A percentile compares a stretch with the other conserved stretches of the same genome.
phyloP scores from a whole-genome alignment of 1,140 invertebrate genomes.

The Eulimnadia texana region DNA sequence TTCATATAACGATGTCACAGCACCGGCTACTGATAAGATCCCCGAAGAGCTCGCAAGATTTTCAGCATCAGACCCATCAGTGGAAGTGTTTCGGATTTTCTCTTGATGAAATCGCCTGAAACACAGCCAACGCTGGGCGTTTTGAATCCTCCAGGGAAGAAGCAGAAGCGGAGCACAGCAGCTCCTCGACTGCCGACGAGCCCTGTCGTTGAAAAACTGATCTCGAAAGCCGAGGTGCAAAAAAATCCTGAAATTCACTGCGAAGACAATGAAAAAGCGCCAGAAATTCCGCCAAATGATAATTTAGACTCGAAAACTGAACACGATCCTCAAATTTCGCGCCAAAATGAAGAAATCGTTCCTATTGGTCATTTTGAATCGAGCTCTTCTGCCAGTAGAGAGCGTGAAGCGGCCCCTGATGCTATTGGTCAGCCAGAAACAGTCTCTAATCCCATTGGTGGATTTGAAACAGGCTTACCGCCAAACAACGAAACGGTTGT shows the following conservation, averaged over 20 bases:
- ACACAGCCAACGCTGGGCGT: not conserved
- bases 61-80: not conserved
- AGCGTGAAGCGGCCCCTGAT: too few relatives aligned
- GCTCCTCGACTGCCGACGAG: not conserved
- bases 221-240: not conserved
- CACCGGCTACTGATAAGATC: not conserved
- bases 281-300: too few relatives aligned
- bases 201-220: not conserved
- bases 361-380: too few relatives aligned
- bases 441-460: too few relatives aligned
- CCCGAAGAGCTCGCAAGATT: not conserved
- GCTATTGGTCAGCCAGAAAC: too few relatives aligned
- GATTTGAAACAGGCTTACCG: too few relatives aligned
- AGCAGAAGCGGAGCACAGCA: not conserved
- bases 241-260: not conserved
- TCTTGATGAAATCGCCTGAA: not conserved
- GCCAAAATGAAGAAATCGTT: too few relatives aligned
- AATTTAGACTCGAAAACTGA: too few relatives aligned
- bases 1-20: not conserved
- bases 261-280: not conserved
- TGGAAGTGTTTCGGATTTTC: slow-evolving; percentile 1
- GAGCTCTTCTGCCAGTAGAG: too few relatives aligned
- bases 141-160: not conserved
- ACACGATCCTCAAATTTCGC: too few relatives aligned
- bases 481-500: too few relatives aligned